Conservation (phyloP, 2,797 vertebrate genomes). For the Silurus aristotelis region DNA sequence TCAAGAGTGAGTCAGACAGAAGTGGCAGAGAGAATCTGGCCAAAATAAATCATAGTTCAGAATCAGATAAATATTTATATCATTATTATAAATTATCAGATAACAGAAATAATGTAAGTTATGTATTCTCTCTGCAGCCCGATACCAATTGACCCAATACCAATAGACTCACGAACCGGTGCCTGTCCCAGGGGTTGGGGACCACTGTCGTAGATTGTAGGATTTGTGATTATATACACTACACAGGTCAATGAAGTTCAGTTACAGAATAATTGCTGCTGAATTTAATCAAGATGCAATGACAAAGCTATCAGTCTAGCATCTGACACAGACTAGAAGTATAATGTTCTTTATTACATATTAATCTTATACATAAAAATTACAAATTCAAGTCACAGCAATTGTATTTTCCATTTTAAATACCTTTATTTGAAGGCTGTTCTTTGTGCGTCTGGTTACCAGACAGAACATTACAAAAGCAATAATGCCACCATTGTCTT, state of each 20-base stretch:
- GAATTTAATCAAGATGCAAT: neutral
- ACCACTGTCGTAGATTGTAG: too few relatives aligned
- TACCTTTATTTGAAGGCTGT: slow-evolving; percentile 77
- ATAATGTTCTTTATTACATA: neutral
- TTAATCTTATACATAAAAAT: neutral
- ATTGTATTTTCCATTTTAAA: slow-evolving; percentile 64
- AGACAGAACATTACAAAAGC: slow-evolving; percentile 80
- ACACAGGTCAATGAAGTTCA: neutral
- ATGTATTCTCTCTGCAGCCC: too few relatives aligned
- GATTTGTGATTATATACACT: neutral
- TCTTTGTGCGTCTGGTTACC: slow-evolving; percentile 78
- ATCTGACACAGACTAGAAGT: neutral
- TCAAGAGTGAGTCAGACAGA: too few relatives aligned
- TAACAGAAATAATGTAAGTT: too few relatives aligned
- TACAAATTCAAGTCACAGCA: neutral
- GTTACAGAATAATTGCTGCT: neutral
- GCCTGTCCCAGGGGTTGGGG: too few relatives aligned
- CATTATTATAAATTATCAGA: too few relatives aligned
- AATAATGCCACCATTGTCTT: slow-evolving; percentile 62
- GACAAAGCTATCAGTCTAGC: neutral
- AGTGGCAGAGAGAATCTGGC: too few relatives aligned
- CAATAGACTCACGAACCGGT: too few relatives aligned
- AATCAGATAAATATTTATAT: too few relatives aligned
- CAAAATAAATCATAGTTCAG: too few relatives aligned
- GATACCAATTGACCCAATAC: too few relatives aligned